Base-by-base conservation (phyloP, 1,140 invertebrate species). In the Lasioglossum baleicum region DNA sequence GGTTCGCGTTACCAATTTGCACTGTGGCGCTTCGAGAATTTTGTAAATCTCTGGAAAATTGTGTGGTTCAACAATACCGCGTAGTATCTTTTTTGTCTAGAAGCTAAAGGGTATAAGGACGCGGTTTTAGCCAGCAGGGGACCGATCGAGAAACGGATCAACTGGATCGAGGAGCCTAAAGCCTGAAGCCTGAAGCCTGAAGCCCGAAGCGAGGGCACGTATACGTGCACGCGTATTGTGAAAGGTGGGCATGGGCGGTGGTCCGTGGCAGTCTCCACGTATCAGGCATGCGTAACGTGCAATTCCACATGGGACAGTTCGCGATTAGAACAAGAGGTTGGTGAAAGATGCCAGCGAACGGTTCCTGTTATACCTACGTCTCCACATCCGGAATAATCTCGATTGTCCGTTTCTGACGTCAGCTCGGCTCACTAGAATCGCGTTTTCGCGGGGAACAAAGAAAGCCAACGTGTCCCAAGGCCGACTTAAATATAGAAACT, bases 221-320 rank as follows among this genome's bases (percentile, higher is more conserved):
- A 77, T 75, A 84, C 88, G 76, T 53, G 74, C 66, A 73, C 44
- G 75, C 70, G 74, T 75, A 84, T 88, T 82, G 88, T 86, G 88
- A 89, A 89, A 89, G 88, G 86, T 81, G 70, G 48, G 67, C 84
- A 82, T 80, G 75, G 83, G 85, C 83, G 81, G 83, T 86, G 80
- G 75, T 88, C 81, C 77, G 76, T 76, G 69, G 69, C 70, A 75
- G 70, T 82, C 77, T 84, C 75, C 64, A 85, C 81, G 81, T 81
- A 82, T 87, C 80, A 84, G 68, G 76, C 84, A 83, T 81, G 81
- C 79, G 81, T 73, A 83, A 88, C 80, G 53, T 81, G 84, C 67
- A 76, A 70, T 42, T 56, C 53, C 13, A 42, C 40, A 53, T 56
- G 66, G 64, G 78, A 82, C 53, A 81, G 74, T 69, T 83, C 65